Percentiles rank a stretch among this genome's conserved stretches.
phyloP scores from a whole-genome alignment of 2,113 vertebrate genomes.

The Periophthalmus modestus region DNA sequence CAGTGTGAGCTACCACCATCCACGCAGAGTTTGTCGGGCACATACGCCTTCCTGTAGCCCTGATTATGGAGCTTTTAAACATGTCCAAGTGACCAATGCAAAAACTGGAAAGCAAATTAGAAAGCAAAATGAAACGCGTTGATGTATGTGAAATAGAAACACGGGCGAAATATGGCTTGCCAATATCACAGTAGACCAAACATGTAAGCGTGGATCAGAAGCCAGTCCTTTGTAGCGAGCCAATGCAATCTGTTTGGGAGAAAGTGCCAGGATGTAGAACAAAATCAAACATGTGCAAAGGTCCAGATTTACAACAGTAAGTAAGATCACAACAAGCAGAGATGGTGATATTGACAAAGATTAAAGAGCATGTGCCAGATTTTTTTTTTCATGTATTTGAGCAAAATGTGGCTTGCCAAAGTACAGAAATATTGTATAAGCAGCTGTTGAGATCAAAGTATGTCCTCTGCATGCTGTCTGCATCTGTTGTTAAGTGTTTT shows the following conservation, averaged over 20 bases:
- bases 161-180: not conserved
- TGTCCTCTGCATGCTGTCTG: too few relatives aligned
- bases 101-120: conserved; percentile 21
- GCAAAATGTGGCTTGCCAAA: too few relatives aligned
- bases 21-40: conserved; percentile 38
- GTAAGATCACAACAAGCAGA: too few relatives aligned
- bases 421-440: too few relatives aligned
- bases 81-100: conserved; percentile 30
- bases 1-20: conserved; percentile 28
- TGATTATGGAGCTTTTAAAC: conserved; percentile 1
- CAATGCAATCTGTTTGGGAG: conserved; percentile 11
- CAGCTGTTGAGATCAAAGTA: too few relatives aligned
- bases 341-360: too few relatives aligned
- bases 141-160: conserved; percentile 7
- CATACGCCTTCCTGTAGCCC: conserved; percentile 21
- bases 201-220: conserved; percentile 10
- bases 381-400: too few relatives aligned
- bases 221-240: conserved; percentile 12
- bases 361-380: too few relatives aligned
- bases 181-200: conserved; percentile 12
- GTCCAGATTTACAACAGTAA: not conserved
- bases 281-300: conserved; percentile 24
- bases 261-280: conserved; percentile 17
- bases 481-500: too few relatives aligned
- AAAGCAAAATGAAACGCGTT: conserved; percentile 23